Percentiles rank a stretch among this genome's conserved stretches.
Conservation (phyloP, 1,140 invertebrate genomes). For the Lucilia cuprina region DNA sequence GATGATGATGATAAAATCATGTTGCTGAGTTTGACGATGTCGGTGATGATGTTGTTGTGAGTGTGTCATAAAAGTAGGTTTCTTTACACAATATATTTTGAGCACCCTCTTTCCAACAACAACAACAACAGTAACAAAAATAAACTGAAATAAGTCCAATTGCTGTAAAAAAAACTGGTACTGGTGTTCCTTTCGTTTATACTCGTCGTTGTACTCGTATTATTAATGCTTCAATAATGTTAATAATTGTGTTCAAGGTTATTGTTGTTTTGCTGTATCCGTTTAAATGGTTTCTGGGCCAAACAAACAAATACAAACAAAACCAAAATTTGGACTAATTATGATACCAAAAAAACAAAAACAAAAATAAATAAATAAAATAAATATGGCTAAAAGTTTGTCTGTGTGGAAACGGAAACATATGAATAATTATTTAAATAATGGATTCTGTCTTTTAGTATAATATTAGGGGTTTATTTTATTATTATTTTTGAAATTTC, state of each 20-base stretch:
- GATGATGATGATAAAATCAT: neutral
- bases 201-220: neutral
- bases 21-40: neutral
- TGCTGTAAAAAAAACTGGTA: neutral
- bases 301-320: neutral
- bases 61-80: neutral
- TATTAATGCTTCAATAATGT: conserved; percentile 9
- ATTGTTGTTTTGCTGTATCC: neutral
- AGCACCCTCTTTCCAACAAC: neutral
- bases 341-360: neutral
- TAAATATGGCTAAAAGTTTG: too few relatives aligned
- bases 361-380: too few relatives aligned
- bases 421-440: too few relatives aligned
- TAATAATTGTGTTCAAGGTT: conserved; percentile 16
- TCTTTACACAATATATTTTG: neutral
- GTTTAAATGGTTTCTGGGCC: neutral
- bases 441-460: too few relatives aligned
- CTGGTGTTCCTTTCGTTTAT: neutral
- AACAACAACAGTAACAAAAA: neutral
- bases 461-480: too few relatives aligned
- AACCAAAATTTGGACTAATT: neutral
- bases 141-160: neutral
- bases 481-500: too few relatives aligned
- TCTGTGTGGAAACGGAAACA: too few relatives aligned
- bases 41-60: neutral